Percentiles rank a stretch among this genome's conserved stretches.
Evolutionary conservation across 2,113 vertebrate genomes (phyloP).

Genomic region (Epinephelus fuscoguttatus): DNA sequence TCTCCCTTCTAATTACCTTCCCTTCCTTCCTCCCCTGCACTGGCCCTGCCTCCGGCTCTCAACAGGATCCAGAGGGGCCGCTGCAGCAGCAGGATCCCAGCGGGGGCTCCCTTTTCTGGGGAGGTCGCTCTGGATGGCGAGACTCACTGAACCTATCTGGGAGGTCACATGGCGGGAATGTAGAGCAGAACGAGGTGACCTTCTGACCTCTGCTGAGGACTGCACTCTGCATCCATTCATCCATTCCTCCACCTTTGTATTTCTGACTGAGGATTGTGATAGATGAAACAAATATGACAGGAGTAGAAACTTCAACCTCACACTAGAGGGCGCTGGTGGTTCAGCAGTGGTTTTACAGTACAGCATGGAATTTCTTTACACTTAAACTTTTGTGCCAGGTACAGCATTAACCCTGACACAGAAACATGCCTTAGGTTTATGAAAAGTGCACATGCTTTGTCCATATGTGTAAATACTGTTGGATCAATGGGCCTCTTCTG

Average conservation of each 20-base stretch:
- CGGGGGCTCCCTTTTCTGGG: conserved; percentile 13
- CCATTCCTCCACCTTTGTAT: not conserved
- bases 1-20: conserved; percentile 20
- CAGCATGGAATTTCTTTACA: not conserved
- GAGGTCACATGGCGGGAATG: not conserved
- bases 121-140: not conserved
- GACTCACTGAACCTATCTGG: not conserved
- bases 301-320: not conserved
- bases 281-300: not conserved
- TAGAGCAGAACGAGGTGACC: not conserved
- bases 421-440: conserved; percentile 7
- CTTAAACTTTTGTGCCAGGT: not conserved
- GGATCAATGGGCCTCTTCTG: not conserved
- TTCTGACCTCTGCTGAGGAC: not conserved
- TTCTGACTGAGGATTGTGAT: not conserved
- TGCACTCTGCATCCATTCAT: not conserved
- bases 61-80: conserved; percentile 9
- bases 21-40: not conserved
- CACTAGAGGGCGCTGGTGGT: conserved; percentile 78
- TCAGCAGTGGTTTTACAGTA: conserved; percentile 25
- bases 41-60: conserved; percentile 12
- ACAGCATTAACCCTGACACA: not conserved
- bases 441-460: conserved; percentile 1
- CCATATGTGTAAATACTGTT: not conserved
- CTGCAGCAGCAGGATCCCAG: conserved; percentile 33